These are phyloP conservation scores for Crypturellus tataupa DNA, from an alignment of 2,797 vertebrate genomes.

Conservation along the genomic window DNA sequence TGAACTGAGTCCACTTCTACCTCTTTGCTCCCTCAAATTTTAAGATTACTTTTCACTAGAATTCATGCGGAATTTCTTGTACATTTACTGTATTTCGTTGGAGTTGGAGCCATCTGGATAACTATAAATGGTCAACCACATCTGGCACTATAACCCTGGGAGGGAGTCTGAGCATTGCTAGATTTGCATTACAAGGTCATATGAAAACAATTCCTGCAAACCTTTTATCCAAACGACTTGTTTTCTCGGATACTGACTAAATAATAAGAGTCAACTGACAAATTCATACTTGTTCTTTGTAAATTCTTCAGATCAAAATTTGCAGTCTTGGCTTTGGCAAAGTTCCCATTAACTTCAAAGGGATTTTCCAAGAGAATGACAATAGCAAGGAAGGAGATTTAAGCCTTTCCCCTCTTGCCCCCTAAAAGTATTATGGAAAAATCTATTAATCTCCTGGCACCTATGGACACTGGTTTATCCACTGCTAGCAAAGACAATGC, in stretches of 20 bases:
- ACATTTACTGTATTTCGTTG: constrained; percentile 75
- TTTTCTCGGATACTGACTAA: constrained; percentile 63
- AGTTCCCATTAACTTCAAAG: neutral
- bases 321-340: neutral
- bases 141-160: constrained; percentile 77
- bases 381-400: neutral
- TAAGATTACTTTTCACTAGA: constrained; percentile 75
- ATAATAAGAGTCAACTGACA: constrained; percentile 44
- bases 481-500: neutral
- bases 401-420: neutral
- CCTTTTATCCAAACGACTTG: constrained; percentile 62
- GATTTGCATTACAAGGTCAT: constrained; percentile 74
- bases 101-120: constrained; percentile 78
- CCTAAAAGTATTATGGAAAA: neutral
- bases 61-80: constrained; percentile 79
- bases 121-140: constrained; percentile 79
- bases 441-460: neutral
- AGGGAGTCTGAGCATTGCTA: constrained; percentile 68
- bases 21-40: constrained; percentile 71
- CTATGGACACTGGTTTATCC: neutral
- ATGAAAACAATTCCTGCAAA: constrained; percentile 73
- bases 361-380: neutral
- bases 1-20: constrained; percentile 68
- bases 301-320: constrained; percentile 9
- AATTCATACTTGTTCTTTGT: constrained; percentile 20